Evolutionary conservation across 2,888 invertebrate genomes (phyloP).

Genomic region (Stegana nigrithorax): DNA sequence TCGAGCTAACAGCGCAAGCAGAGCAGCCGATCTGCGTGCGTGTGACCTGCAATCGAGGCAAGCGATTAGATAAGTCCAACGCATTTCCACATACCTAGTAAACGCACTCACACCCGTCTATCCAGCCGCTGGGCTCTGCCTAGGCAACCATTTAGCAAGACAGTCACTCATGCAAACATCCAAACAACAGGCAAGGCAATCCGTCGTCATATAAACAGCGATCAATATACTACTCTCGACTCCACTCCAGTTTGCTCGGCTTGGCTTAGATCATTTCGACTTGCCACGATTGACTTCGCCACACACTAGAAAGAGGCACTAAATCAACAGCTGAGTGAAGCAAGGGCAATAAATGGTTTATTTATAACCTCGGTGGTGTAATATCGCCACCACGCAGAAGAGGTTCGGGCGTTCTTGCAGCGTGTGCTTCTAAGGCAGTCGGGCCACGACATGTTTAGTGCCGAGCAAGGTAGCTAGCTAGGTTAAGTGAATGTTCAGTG

Average conservation of each 20-base stretch:
- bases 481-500: background rate
- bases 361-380: slow-evolving; percentile 59
- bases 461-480: slow-evolving; percentile 7
- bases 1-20: too few species aligned
- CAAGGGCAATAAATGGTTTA: slow-evolving; percentile 60
- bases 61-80: slow-evolving; percentile 2
- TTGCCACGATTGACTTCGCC: slow-evolving; percentile 47
- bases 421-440: background rate
- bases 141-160: background rate
- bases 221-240: slow-evolving; percentile 31
- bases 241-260: slow-evolving; percentile 20
- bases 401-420: too few species aligned
- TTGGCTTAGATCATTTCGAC: slow-evolving; percentile 6
- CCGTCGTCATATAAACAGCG: background rate
- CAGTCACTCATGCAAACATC: background rate
- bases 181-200: background rate
- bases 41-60: background rate
- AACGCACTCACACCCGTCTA: background rate
- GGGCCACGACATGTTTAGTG: background rate
- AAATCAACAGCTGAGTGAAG: slow-evolving; percentile 59
- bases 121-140: background rate
- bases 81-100: background rate
- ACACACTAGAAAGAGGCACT: slow-evolving; percentile 54
- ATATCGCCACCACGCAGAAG: slow-evolving; percentile 35
- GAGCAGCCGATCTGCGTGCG: background rate